Evolutionary conservation across 2,888 invertebrate genomes (phyloP), one percentile per base, ranked within the genome.

Genomic region (Drosophila yooni): DNA sequence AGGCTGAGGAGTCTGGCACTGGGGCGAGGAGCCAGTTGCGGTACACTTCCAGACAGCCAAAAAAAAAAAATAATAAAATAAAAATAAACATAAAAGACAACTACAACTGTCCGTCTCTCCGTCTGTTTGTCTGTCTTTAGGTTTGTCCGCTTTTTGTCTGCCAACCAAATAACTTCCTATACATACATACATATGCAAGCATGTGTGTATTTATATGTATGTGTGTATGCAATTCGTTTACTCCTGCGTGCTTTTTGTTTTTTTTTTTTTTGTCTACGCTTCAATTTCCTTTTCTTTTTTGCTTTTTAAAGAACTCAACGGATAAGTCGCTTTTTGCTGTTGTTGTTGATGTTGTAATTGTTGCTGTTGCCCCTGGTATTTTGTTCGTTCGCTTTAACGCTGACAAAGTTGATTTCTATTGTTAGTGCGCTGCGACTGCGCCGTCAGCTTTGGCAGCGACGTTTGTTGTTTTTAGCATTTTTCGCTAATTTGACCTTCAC

Each of bases 401-500:
- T 89, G 89, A 86, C 85, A 85, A 83, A 77, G 85, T 87, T 82
- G 82, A 80, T 85, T 87, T 85, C 89, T 89, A 89, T 85, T 87
- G 88, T 84, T 89, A 84, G 79, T 52, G 68, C 51, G 61, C 58
- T 73, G 71, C 63, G 64, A 33, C 73, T 53, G 54, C 60, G 54
- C 52, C 48, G 62, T 50, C 60, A 59, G 52, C 54, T 46, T 52
- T 40, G 53, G 40, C 53, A 54, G 31, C 62, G 62, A 34, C 64
- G 65, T 61, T 46, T 70, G 74, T 71, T 58, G 77, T 59, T 74
- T 82, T 67, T 74, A 64, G 72, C 69, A 74, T 77, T 81, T 75
- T 79, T 61, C 61, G 84, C 87, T 83, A 83, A 85, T 89, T 89
- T 93, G 93, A 92, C 93, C 93, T 93, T 93, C 93, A 93, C 93